Percentiles rank a stretch among this genome's conserved stretches.
Conservation (phyloP, 2,888 invertebrate species). For the Heliconius aoede region DNA sequence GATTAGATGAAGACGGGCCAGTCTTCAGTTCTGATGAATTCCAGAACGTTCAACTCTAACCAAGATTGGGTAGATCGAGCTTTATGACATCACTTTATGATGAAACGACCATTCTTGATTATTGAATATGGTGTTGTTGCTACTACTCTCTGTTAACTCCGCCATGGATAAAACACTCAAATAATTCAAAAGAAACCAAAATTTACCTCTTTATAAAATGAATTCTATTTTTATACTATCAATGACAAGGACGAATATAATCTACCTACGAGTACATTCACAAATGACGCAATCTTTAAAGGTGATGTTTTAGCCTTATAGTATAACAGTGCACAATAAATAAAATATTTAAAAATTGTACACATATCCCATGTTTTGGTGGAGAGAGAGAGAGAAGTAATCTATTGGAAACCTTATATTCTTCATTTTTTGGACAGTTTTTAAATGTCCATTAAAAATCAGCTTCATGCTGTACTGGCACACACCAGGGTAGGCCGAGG, state of each 20-base stretch:
- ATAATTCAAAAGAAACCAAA: background rate
- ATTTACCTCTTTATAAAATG: constrained; percentile 8
- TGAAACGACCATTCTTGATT: too few species aligned
- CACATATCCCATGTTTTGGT: background rate
- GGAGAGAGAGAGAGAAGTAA: too few species aligned
- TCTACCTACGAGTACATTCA: constrained; percentile 23
- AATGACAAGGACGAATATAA: constrained; percentile 24
- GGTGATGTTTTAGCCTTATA: constrained; percentile 3
- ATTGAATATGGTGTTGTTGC: too few species aligned
- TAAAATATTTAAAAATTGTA: background rate
- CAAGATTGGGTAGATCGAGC: too few species aligned
- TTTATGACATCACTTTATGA: too few species aligned
- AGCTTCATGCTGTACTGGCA: too few species aligned
- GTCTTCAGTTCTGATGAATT: too few species aligned
- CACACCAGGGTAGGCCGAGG: too few species aligned
- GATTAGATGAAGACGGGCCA: too few species aligned
- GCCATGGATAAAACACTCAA: background rate
- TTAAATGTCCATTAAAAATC: background rate
- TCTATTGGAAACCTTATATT: background rate
- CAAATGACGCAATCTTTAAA: constrained; percentile 29
- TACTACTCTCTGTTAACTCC: background rate
- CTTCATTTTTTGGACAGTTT: background rate
- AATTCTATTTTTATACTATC: constrained; percentile 14
- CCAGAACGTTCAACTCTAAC: too few species aligned
- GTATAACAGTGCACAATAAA: background rate